Base-by-base conservation (phyloP, 2,797 vertebrate genomes). In the Podarcis lilfordi region DNA sequence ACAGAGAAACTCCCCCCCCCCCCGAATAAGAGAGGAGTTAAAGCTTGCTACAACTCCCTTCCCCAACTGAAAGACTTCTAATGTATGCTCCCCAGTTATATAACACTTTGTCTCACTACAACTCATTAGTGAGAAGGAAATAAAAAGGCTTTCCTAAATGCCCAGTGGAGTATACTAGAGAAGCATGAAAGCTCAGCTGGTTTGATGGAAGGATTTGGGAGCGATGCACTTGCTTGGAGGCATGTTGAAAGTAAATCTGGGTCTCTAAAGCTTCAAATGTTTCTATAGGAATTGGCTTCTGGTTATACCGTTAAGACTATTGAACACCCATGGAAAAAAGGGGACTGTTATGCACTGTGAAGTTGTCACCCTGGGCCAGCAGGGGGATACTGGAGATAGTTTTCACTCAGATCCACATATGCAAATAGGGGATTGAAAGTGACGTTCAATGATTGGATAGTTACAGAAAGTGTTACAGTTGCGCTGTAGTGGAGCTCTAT, bases 51-150 rank as follows among this genome's bases (percentile, higher is more conserved):
- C 82, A 75, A 25, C 69, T 85, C 25, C 82, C 85, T 91, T 85
- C 91, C 8, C 85, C 25, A 29, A 45, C 69, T 66, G 82, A 90
- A 72, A 76, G 84, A 74, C 80, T 88, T 45, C 84, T 80, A 37
- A 15, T 32, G 25, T 61, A 9, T 15, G 76, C 23, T 77, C 87
- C 68, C 78, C 40, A 88, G 27, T 85, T 88, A 79, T 84, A 2
- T 84, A 84, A 90, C 13, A 43, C 35, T 64, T 85, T 66, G 59
- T 90, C 80, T 89, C 86, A 1, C 29, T 91, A 82, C 37, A 87
- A 91, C 81, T 94, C 79, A 89, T 88, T 92, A 93, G 29, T 27
- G 79, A 91, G 25, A 32, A 64, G 21, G 25, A 93, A 93, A 89
- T 40, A 71, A 74, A 84, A 55, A 89, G 21, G 0, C 64, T 90